These are phyloP conservation scores for Eurytoma californica DNA, from an alignment of 2,888 invertebrate genomes.

Conservation along the genomic window DNA sequence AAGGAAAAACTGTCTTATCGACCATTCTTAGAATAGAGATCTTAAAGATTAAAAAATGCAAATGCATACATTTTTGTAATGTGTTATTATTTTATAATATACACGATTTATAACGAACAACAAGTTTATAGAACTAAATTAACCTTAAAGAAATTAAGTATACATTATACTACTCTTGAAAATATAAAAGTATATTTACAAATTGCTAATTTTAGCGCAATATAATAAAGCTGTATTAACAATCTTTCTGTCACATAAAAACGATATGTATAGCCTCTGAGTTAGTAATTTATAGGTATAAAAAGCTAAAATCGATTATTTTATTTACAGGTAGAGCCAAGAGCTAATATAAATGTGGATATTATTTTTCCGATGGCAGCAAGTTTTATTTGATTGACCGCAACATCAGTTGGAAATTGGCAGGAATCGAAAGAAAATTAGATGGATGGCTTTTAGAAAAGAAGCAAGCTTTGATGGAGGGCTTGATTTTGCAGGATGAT, in stretches of 20 bases:
- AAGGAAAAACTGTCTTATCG: no score
- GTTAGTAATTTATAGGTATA: constrained; percentile 40
- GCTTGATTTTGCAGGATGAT: not conserved
- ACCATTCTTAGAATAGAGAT: no score
- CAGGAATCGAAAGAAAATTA: no score
- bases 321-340: constrained; percentile 33
- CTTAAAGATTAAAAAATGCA: no score
- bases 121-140: constrained; percentile 38
- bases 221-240: constrained; percentile 42
- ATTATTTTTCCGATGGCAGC: no score
- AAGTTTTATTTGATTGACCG: no score
- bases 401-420: no score
- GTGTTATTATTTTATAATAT: constrained; percentile 48
- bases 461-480: no score
- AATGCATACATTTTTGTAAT: not conserved
- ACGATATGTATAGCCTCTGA: constrained; percentile 37
- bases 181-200: constrained; percentile 52
- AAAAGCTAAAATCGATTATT: constrained; percentile 25
- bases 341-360: no score
- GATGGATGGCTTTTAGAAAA: no score
- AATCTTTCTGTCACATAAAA: constrained; percentile 18
- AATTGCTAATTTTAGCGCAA: constrained; percentile 27
- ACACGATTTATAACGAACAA: constrained; percentile 23
- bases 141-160: constrained; percentile 14
- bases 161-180: not conserved